A percentile compares a stretch with the other conserved stretches of the same genome.
These are phyloP conservation scores for Adelphocoris suturalis DNA, from an alignment of 2,888 invertebrate genomes.

Conservation along the genomic window DNA sequence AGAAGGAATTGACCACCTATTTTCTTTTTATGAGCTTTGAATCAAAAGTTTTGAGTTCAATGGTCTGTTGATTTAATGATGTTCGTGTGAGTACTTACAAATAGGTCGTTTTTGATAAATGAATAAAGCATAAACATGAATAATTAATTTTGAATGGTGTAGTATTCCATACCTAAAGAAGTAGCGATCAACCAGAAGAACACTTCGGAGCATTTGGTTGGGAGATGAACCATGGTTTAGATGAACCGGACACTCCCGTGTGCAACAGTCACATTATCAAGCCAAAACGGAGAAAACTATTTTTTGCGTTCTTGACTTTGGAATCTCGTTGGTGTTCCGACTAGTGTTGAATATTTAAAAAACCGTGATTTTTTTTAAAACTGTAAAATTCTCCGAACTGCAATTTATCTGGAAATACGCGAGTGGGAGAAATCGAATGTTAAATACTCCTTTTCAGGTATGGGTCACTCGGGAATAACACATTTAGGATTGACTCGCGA, in stretches of 20 bases:
- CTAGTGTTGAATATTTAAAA: background rate
- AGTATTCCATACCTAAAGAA: slow-evolving; percentile 1
- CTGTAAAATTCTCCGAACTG: background rate
- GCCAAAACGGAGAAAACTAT: slow-evolving; percentile 3
- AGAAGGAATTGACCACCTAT: no score
- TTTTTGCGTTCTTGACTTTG: background rate
- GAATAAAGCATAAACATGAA: no score
- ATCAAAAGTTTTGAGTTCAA: no score
- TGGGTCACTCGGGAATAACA: background rate
- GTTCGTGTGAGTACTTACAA: no score
- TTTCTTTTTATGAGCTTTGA: no score
- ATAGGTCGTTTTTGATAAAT: no score
- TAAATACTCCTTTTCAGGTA: background rate
- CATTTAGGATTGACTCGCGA: background rate
- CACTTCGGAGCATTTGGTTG: slow-evolving; percentile 11
- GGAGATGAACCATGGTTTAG: slow-evolving; percentile 38
- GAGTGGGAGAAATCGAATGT: background rate
- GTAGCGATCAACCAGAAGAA: slow-evolving; percentile 12
- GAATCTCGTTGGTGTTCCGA: background rate
- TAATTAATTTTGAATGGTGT: no score
- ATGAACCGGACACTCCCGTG: slow-evolving; percentile 56
- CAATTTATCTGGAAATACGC: background rate
- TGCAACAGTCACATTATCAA: slow-evolving; percentile 58
- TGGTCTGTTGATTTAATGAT: no score
- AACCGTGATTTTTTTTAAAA: background rate